A percentile compares a stretch with the other conserved stretches of the same genome.
phyloP scores from a whole-genome alignment of 2,888 invertebrate species.

The Empis stercorea region DNA sequence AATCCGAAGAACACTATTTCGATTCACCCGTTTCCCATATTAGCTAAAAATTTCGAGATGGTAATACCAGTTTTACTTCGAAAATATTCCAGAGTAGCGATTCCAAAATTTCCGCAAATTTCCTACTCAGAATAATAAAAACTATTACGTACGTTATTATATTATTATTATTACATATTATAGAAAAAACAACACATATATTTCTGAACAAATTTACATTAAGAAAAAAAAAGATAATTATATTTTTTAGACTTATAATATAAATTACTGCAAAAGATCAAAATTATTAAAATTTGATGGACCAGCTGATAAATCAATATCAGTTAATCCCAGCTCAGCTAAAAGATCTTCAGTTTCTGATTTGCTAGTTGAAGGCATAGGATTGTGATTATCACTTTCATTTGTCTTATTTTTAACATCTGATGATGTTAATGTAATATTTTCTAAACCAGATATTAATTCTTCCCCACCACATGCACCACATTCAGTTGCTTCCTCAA shows the following conservation, averaged over 20 bases:
- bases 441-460: conserved; percentile 9
- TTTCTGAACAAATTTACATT: not conserved
- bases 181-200: not conserved
- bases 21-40: too few relatives aligned
- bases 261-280: not conserved
- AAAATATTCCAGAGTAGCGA: too few relatives aligned
- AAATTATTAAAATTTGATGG: not conserved
- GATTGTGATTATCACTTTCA: conserved; percentile 6
- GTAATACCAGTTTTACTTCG: too few relatives aligned
- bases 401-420: not conserved
- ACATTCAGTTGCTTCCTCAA: conserved; percentile 12
- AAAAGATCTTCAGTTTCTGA: conserved; percentile 28
- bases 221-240: not conserved
- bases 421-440: conserved; percentile 8
- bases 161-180: too few relatives aligned
- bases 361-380: too few relatives aligned
- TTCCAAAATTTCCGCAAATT: too few relatives aligned
- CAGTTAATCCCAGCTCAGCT: conserved; percentile 45
- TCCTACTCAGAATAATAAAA: too few relatives aligned
- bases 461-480: not conserved
- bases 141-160: too few relatives aligned
- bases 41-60: too few relatives aligned
- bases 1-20: too few relatives aligned
- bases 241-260: not conserved
- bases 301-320: conserved; percentile 30